Conservation (phyloP, 2,797 vertebrate genomes). For the Catostomus latipinnis region DNA sequence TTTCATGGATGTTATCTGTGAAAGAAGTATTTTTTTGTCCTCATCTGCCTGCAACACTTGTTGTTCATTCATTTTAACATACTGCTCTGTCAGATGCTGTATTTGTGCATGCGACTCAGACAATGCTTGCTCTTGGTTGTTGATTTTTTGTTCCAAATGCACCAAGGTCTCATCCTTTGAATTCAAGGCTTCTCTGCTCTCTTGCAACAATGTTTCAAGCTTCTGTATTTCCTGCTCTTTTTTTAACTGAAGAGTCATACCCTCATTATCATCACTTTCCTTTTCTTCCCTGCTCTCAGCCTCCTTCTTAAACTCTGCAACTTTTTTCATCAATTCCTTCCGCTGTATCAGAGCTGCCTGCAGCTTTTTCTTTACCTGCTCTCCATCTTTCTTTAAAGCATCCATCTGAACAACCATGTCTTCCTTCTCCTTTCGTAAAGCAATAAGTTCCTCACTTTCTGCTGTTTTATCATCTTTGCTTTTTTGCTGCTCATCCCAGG, state of each 20-base stretch:
- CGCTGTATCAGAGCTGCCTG: slow-evolving; percentile 89
- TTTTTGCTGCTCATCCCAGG: slow-evolving; percentile 59
- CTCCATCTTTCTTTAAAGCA: slow-evolving; percentile 81
- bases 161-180: slow-evolving; percentile 74
- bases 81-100: slow-evolving; percentile 64
- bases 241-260: slow-evolving; percentile 37
- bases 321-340: slow-evolving; percentile 89
- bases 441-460: slow-evolving; percentile 66
- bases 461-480: slow-evolving; percentile 46
- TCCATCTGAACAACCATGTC: slow-evolving; percentile 76
- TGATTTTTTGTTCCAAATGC: slow-evolving; percentile 71
- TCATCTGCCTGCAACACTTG: slow-evolving; percentile 53
- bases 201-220: slow-evolving; percentile 75
- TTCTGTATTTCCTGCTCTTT: slow-evolving; percentile 68
- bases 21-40: slow-evolving; percentile 69
- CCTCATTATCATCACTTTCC: slow-evolving; percentile 26
- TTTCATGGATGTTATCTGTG: slow-evolving; percentile 80
- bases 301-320: slow-evolving; percentile 81
- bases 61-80: slow-evolving; percentile 46
- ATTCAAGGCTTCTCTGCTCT: slow-evolving; percentile 76
- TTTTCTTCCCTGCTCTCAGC: slow-evolving; percentile 67
- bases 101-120: slow-evolving; percentile 70
- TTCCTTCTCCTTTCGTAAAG: slow-evolving; percentile 70
- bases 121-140: slow-evolving; percentile 70
- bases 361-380: slow-evolving; percentile 83